Evolutionary conservation across 2,888 invertebrate species (phyloP).

Genomic region (Asteroscopus sphinx): DNA sequence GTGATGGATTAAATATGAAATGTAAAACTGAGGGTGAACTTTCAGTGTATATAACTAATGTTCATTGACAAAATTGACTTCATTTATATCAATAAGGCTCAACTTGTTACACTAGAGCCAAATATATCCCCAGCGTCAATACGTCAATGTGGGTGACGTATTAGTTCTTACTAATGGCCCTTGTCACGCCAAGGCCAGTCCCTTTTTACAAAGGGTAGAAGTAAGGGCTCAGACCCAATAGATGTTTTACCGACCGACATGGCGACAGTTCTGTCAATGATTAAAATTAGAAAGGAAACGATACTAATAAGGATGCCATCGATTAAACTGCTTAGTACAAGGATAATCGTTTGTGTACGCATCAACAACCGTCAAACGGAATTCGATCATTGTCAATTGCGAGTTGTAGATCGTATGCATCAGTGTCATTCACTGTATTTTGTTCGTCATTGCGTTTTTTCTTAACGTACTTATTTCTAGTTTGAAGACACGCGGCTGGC

Average conservation of each 20-base stretch:
- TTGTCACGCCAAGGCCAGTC: constrained; percentile 29
- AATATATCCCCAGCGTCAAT: constrained; percentile 16
- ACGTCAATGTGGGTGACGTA: constrained; percentile 44
- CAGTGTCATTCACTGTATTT: no score
- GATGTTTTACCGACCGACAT: constrained; percentile 11
- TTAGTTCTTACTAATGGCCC: constrained; percentile 47
- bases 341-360: constrained; percentile 4
- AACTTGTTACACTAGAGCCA: constrained; percentile 1
- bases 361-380: neutral
- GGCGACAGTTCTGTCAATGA: constrained; percentile 9
- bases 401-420: neutral
- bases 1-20: no score
- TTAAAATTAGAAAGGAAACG: constrained; percentile 49
- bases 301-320: constrained; percentile 45
- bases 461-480: no score
- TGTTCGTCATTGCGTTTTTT: no score
- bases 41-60: no score
- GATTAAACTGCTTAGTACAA: constrained; percentile 36
- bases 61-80: no score
- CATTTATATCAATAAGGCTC: constrained; percentile 7
- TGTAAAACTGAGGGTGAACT: no score
- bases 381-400: neutral
- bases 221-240: constrained; percentile 18
- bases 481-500: no score
- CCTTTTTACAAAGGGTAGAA: constrained; percentile 32